phyloP scores from a whole-genome alignment of 2,113 vertebrate species.

The Notarius quadriscutis region DNA sequence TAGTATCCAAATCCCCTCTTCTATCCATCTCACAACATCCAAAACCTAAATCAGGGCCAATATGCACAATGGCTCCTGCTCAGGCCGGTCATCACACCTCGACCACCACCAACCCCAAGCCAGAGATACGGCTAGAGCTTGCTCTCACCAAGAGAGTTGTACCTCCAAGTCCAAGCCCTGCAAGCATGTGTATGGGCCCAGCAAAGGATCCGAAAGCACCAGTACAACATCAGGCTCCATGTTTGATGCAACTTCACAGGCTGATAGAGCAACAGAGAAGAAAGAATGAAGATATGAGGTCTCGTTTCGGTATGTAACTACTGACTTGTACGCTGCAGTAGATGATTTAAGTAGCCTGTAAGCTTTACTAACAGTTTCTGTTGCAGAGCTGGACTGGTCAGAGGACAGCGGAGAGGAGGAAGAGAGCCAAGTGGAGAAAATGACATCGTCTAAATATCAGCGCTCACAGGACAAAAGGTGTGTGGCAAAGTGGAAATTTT shows the following conservation, averaged over 20 bases:
- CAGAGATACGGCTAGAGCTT: constrained; percentile 79
- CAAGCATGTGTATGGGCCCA: constrained; percentile 63
- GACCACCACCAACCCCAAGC: constrained; percentile 73
- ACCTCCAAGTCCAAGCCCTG: constrained; percentile 61
- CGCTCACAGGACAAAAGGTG: constrained; percentile 75
- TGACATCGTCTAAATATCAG: constrained; percentile 79
- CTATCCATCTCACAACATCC: constrained; percentile 54
- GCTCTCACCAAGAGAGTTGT: constrained; percentile 70
- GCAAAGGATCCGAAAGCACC: constrained; percentile 77
- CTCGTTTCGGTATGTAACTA: constrained; percentile 79
- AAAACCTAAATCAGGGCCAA: constrained; percentile 71
- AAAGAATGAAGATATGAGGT: constrained; percentile 80
- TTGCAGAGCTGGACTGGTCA: constrained; percentile 85
- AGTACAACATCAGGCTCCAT: constrained; percentile 72
- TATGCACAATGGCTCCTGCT: constrained; percentile 81
- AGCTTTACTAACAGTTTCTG: constrained; percentile 6
- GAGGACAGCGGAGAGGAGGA: constrained; percentile 86
- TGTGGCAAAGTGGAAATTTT: not conserved
- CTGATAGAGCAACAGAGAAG: constrained; percentile 82
- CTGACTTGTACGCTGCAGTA: not conserved
- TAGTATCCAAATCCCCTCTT: not conserved
- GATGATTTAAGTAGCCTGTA: not conserved
- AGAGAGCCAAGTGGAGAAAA: constrained; percentile 74
- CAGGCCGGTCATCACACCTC: constrained; percentile 76
- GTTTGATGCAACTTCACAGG: constrained; percentile 81